Conservation (phyloP, 2,888 invertebrate genomes). For the Hypselothyrea guttata region DNA sequence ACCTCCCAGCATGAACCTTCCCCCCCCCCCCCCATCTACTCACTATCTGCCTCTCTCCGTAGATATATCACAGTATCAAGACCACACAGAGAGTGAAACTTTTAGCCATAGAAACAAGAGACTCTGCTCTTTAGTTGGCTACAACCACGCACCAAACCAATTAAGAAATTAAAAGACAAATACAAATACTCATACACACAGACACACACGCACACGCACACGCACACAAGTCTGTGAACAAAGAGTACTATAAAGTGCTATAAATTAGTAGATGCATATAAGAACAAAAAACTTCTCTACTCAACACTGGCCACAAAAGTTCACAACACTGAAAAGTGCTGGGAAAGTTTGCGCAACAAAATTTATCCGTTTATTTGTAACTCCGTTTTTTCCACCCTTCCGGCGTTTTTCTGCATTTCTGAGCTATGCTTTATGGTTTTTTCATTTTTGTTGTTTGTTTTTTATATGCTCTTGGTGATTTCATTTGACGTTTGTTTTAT, state of each 20-base stretch:
- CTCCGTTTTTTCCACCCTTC: slow-evolving; percentile 36
- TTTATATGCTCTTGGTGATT: slow-evolving; percentile 27
- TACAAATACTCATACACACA: slow-evolving; percentile 45
- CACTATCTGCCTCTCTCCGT: too few relatives aligned
- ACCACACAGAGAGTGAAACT: slow-evolving; percentile 25
- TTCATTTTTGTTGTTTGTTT: slow-evolving; percentile 16
- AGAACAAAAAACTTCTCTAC: slow-evolving; percentile 51
- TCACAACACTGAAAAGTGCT: slow-evolving; percentile 57
- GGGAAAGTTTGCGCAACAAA: slow-evolving; percentile 70
- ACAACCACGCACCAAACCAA: slow-evolving; percentile 65
- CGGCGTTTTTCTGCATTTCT: slow-evolving; percentile 21
- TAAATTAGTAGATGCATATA: slow-evolving; percentile 55
- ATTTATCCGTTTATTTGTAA: slow-evolving; percentile 34
- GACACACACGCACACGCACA: slow-evolving; percentile 21
- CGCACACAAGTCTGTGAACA: slow-evolving; percentile 13
- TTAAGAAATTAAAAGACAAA: slow-evolving; percentile 79
- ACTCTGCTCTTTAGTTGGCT: slow-evolving; percentile 33
- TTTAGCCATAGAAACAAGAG: slow-evolving; percentile 15
- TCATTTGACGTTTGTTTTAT: slow-evolving; percentile 31
- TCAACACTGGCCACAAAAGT: slow-evolving; percentile 72
- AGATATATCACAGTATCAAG: not conserved
- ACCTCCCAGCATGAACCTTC: not conserved
- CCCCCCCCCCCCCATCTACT: slow-evolving; percentile 11
- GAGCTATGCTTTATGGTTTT: slow-evolving; percentile 1
- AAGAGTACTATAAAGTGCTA: slow-evolving; percentile 22